phyloP scores from a whole-genome alignment of 2,797 vertebrate species.

The Gadopsis marmoratus region DNA sequence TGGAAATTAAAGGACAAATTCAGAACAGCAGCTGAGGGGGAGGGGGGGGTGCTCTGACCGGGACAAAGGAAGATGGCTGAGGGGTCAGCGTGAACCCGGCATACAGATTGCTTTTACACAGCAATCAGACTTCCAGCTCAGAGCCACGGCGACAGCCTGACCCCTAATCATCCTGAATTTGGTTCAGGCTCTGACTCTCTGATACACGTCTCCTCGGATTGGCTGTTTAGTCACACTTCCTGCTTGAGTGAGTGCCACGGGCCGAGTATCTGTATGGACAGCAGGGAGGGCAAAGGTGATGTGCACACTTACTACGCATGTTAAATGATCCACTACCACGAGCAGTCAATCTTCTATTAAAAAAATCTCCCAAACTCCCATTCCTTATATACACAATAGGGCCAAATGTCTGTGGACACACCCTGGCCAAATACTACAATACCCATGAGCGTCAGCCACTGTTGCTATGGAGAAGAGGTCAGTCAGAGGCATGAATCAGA shows the following conservation, averaged over 20 bases:
- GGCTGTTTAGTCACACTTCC: constrained; percentile 76
- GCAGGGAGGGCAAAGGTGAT: constrained; percentile 54
- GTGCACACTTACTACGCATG: constrained; percentile 52
- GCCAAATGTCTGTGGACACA: constrained; percentile 1
- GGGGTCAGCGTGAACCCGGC: constrained; percentile 54
- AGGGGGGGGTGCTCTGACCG: constrained; percentile 27
- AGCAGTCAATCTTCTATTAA: constrained; percentile 14
- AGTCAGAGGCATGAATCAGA: too few relatives aligned
- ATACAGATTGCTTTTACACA: constrained; percentile 58
- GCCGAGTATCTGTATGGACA: constrained; percentile 57
- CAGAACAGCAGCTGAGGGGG: constrained; percentile 67
- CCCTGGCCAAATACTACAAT: neutral
- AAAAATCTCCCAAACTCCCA: neutral
- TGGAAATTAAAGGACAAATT: constrained; percentile 81
- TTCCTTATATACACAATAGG: neutral
- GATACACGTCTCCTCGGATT: constrained; percentile 55
- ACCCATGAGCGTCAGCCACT: neutral
- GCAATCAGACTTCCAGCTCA: constrained; percentile 73
- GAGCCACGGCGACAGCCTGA: constrained; percentile 63
- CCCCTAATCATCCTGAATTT: constrained; percentile 78
- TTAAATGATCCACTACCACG: constrained; percentile 3
- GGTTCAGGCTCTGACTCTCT: constrained; percentile 37
- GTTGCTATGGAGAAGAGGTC: neutral
- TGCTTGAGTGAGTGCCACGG: constrained; percentile 67
- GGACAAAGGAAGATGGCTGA: constrained; percentile 21